Evolutionary conservation across 2,888 invertebrate genomes (phyloP), one percentile per base, ranked within the genome.

Genomic region (Apamea anceps): DNA sequence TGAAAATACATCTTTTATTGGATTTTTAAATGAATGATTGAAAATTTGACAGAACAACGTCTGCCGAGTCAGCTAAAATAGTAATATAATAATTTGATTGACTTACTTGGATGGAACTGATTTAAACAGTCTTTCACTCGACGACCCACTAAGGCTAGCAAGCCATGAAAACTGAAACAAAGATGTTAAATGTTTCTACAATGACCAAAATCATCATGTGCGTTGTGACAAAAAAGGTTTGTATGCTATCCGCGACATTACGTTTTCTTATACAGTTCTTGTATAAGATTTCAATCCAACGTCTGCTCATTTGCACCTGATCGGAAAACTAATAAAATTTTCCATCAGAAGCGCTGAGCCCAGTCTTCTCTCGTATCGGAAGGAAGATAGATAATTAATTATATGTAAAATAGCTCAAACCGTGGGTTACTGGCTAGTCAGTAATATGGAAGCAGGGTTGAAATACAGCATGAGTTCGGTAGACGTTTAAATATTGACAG

Each of bases 81-180:
- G 65, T 25, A 62, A 5, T 4, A n/a, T n/a, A 60, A 60, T 28
- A 21, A 51, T 66, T 60, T 15, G 32, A 45, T 57, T 48, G 66
- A 93, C 95, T 94, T 70, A 96, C 96, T 95, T 96, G 68, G 90
- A 82, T 72, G 89, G 81, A 54, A 92, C 84, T 45, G 93, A 91
- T 92, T 94, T 96, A 62, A 92, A 80, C 62, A 92, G 87, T 90
- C 93, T 94, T n/a, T 96, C 95, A 80, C 91, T 93, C n/a, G 94
- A 93, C 76, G 91, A 90, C 18, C 93, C 94, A 81, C 94, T 94
- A 37, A 90, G 86, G 72, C 91, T 92, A 83, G 92, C 88, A 75
- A 96, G 92, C 96, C 96, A 96, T 4, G 94, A 92, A 89, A 95
- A 96, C 96, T 96, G 93, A 73, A 94, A 87, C 45, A 75, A 62